These are phyloP conservation scores for Noctua pronuba DNA, from an alignment of 2,888 invertebrate species.

Conservation along the genomic window DNA sequence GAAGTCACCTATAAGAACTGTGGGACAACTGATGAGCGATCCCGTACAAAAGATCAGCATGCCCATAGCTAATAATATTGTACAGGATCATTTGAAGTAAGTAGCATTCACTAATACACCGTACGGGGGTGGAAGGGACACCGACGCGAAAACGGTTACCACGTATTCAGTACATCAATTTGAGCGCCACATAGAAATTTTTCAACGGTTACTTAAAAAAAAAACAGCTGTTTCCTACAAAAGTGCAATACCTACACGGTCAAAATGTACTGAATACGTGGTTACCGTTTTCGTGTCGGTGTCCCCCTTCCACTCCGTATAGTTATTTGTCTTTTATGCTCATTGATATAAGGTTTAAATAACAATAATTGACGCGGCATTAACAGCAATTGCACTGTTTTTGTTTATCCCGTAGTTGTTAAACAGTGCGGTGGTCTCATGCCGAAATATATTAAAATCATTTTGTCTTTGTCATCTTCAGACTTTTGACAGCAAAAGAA, in stretches of 20 bases:
- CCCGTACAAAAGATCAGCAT: slow-evolving; percentile 82
- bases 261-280: too few relatives aligned
- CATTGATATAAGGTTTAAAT: not conserved
- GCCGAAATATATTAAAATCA: not conserved
- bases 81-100: slow-evolving; percentile 88
- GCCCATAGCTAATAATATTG: slow-evolving; percentile 84
- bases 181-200: too few relatives aligned
- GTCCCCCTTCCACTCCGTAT: too few relatives aligned
- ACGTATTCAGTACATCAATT: too few relatives aligned
- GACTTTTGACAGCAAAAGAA: not conserved
- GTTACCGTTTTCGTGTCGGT: too few relatives aligned
- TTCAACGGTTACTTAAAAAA: too few relatives aligned
- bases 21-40: slow-evolving; percentile 86
- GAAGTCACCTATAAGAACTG: slow-evolving; percentile 84
- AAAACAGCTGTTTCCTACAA: too few relatives aligned
- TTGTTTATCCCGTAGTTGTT: not conserved
- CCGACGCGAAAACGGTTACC: too few relatives aligned
- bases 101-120: slow-evolving; percentile 51
- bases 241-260: too few relatives aligned
- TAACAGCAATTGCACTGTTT: not conserved
- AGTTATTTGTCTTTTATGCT: not conserved
- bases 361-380: not conserved
- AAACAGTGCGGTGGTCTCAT: not conserved
- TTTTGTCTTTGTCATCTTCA: not conserved
- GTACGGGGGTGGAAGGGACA: too few relatives aligned